These are phyloP conservation scores for Nymphalis urticae DNA, from an alignment of 2,888 invertebrate species.

Conservation along the genomic window DNA sequence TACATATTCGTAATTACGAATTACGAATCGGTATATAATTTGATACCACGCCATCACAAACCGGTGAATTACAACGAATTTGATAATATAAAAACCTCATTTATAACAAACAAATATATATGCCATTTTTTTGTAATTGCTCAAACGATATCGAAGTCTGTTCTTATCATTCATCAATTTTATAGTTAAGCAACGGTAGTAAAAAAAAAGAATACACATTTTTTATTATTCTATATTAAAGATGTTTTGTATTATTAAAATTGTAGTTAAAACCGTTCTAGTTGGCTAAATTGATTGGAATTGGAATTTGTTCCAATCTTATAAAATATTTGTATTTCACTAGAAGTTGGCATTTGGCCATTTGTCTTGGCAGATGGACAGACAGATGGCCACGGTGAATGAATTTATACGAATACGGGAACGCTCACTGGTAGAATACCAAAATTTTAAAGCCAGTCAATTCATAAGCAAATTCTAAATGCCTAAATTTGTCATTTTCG, in stretches of 20 bases:
- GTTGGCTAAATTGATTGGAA: slow-evolving; percentile 3
- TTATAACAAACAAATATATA: too few relatives aligned
- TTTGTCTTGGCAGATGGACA: slow-evolving; percentile 41
- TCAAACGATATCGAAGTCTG: too few relatives aligned
- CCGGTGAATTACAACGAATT: too few relatives aligned
- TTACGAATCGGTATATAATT: too few relatives aligned
- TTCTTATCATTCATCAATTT: too few relatives aligned
- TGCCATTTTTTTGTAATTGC: too few relatives aligned
- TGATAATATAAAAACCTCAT: too few relatives aligned
- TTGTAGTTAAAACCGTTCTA: not conserved
- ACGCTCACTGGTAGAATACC: slow-evolving; percentile 37
- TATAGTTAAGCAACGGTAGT: too few relatives aligned
- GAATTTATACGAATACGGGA: slow-evolving; percentile 40
- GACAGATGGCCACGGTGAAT: slow-evolving; percentile 41
- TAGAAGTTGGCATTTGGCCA: slow-evolving; percentile 40
- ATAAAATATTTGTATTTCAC: slow-evolving; percentile 37
- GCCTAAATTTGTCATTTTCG: not conserved
- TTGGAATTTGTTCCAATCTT: slow-evolving; percentile 28
- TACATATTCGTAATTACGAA: not conserved
- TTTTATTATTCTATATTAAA: too few relatives aligned
- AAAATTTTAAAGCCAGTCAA: slow-evolving; percentile 31
- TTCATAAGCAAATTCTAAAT: slow-evolving; percentile 15
- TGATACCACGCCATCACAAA: too few relatives aligned
- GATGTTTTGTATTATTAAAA: too few relatives aligned
- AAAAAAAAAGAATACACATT: too few relatives aligned